phyloP scores from a whole-genome alignment of 2,888 invertebrate genomes.

The Cactoblastis cactorum region DNA sequence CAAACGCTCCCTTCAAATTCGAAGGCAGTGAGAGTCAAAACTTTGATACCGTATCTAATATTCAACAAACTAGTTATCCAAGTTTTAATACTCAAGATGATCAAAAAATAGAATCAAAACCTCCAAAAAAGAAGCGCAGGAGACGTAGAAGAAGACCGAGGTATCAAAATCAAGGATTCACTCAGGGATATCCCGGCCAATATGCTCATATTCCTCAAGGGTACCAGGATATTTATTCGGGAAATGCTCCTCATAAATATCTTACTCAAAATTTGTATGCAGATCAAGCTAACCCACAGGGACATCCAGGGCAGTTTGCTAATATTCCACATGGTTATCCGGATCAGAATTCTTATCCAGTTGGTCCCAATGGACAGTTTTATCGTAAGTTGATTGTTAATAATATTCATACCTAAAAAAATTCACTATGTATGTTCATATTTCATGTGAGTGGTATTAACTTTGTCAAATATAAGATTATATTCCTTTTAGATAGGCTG shows the following conservation, averaged over 20 bases:
- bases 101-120: slow-evolving; percentile 22
- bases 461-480: too few relatives aligned
- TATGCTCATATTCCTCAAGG: slow-evolving; percentile 12
- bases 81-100: slow-evolving; percentile 26
- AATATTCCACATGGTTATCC: not conserved
- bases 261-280: slow-evolving; percentile 18
- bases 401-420: too few relatives aligned
- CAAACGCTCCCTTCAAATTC: slow-evolving; percentile 27
- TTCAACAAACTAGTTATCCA: not conserved
- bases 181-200: slow-evolving; percentile 16
- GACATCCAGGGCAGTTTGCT: slow-evolving; percentile 22
- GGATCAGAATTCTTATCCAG: slow-evolving; percentile 1
- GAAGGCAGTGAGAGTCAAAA: slow-evolving; percentile 22
- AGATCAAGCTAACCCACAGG: slow-evolving; percentile 16
- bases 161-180: slow-evolving; percentile 18
- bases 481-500: too few relatives aligned
- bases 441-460: too few relatives aligned
- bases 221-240: not conserved
- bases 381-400: slow-evolving; percentile 26
- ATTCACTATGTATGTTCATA: too few relatives aligned
- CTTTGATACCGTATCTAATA: not conserved
- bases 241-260: slow-evolving; percentile 21
- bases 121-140: slow-evolving; percentile 34
- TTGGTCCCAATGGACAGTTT: slow-evolving; percentile 11
- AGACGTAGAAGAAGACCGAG: slow-evolving; percentile 39